Percentiles rank a stretch among this genome's conserved stretches.
phyloP scores from a whole-genome alignment of 2,797 vertebrate species.

The Gallinago stenura region DNA sequence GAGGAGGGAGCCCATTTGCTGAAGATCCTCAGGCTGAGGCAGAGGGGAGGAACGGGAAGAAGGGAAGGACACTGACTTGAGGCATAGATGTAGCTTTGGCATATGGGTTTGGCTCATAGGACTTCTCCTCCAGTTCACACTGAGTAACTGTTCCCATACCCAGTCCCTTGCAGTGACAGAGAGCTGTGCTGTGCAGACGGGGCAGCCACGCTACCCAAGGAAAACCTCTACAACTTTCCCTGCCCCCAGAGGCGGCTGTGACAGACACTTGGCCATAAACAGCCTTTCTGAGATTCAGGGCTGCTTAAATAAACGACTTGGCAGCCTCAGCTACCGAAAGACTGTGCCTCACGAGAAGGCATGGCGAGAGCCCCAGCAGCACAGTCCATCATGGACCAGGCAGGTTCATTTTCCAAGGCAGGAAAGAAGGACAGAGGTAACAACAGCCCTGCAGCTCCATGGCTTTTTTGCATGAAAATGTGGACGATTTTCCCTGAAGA shows the following conservation, averaged over 20 bases:
- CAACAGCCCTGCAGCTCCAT: not conserved
- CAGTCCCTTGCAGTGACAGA: not conserved
- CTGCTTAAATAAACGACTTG: not conserved
- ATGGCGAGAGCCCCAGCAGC: not conserved
- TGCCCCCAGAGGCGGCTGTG: fast-evolving
- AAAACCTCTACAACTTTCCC: fast-evolving
- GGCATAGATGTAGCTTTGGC: not conserved
- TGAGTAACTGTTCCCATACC: not conserved
- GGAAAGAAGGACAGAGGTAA: not conserved
- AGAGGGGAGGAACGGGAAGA: not conserved
- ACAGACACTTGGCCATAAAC: not conserved
- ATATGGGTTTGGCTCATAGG: not conserved
- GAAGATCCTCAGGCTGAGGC: not conserved
- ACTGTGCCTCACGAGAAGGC: fast-evolving
- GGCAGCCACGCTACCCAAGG: fast-evolving
- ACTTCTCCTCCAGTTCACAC: not conserved
- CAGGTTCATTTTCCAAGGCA: not conserved
- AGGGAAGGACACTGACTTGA: not conserved
- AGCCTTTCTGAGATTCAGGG: not conserved
- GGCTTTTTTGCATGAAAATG: not conserved
- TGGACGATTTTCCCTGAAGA: not conserved
- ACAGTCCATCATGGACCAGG: not conserved
- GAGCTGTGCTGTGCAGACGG: fast-evolving
- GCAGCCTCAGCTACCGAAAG: not conserved
- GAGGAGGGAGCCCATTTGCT: not conserved